Base-by-base conservation (phyloP, 2,888 invertebrate species). In the Andricus quercusramuli region DNA sequence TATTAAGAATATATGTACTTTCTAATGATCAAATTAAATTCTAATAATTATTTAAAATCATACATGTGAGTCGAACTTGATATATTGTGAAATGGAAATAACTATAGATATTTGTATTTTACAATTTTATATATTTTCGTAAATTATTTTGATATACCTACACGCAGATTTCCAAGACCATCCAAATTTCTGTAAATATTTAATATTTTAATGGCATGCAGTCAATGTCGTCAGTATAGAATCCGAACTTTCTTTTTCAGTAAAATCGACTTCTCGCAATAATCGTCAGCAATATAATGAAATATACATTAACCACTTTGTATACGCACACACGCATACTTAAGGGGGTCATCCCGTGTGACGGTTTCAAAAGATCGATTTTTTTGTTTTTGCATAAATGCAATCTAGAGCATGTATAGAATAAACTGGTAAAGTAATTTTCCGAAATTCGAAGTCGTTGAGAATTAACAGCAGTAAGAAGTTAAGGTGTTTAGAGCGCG, bases 271-370 rank as follows among this genome's bases (percentile, higher is more conserved):
- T 79, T 68, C 64, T 78, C 37, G 8, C 62, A 62, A 62, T 62
- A 82, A 82, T 83, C 67, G 82, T 82, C 80, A 83, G 82, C 82
- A 81, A 32, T 78, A 32, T n/a, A 56, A 62, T 62, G 62, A 81
- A 83, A 81, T 80, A 81, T 82, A 79, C 77, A 67, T 79, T 64
- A 70, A 78, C 62, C 67, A 32, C 66, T 78, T 64, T 65, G 65
- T 76, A 79, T 77, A 77, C 37, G 8, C 37, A 37, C 37, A 37
- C 0, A n/a, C 32, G 4, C 20, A 66, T 20, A 66, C 29, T 8
- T 37, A n/a, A n/a, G n/a, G n/a, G n/a, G n/a, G n/a, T n/a, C n/a
- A n/a, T n/a, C n/a, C n/a, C n/a, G n/a, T n/a, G n/a, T n/a, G n/a
- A n/a, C n/a, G n/a, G n/a, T n/a, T n/a, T n/a, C n/a, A n/a, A n/a